Base-by-base conservation (phyloP, 2,797 vertebrate genomes). In the Notamacropus eugenii region DNA sequence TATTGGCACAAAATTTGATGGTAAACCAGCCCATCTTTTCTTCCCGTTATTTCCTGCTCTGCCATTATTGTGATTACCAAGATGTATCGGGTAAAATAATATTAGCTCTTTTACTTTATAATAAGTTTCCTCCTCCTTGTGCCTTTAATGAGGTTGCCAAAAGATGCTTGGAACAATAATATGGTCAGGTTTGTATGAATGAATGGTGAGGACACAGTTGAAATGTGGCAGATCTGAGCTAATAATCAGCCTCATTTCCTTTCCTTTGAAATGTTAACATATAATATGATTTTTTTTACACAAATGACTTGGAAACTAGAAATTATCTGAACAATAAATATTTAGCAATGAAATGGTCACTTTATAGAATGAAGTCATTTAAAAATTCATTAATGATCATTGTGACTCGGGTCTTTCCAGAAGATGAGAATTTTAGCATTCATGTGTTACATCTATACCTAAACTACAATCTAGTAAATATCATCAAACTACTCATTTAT, bases 311-410 rank as follows among this genome's bases (percentile, higher is more conserved):
- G 3, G 34, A 92, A 90, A 12, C 27, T 14, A 13, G 87, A 97
- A 90, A 95, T 54, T 13, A 82, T 13, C 46, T 2, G 91, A 3
- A 54, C 1, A 9, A 34, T 40, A 58, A 93, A 16, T n/a, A 54
- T 55, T 82, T 92, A 74, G 52, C 1, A 91, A 10, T 59, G 91
- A 94, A 52, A 55, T 62, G 52, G 50, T 8, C 55, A 13, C 74
- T 14, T 62, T 46, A 90, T 93, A 92, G 95, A 96, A 91, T 91
- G 8, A 93, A 22, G 59, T 91, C 54, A 94, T 94, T 93, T 90
- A 93, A 90, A 93, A 46, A 90, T 92, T 57, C 94, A 54, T 54
- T 40, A 93, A 55, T 19, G 54, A 8, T 50, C 5, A 95, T 46
- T 59, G 28, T 92, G 55, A 40, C 91, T 58, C 46, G 59, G 95